phyloP scores from a whole-genome alignment of 2,113 vertebrate genomes.

The Syrmaticus mikado region DNA sequence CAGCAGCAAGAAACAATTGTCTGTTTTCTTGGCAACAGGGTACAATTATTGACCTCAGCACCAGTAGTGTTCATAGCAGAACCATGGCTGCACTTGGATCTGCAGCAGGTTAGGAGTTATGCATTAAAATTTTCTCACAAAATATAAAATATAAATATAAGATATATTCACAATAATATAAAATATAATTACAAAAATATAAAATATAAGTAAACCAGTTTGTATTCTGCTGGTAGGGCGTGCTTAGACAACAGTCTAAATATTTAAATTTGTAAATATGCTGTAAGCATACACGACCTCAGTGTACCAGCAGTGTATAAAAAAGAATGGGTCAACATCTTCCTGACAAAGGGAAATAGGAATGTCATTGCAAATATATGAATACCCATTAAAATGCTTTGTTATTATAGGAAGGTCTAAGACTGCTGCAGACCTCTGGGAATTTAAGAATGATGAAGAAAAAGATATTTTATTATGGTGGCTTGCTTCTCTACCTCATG shows the following conservation, averaged over 20 bases:
- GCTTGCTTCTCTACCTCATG: not conserved
- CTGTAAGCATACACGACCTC: not conserved
- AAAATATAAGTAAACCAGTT: not conserved
- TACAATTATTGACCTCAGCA: not conserved
- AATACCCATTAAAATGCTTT: not conserved
- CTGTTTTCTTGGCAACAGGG: not conserved
- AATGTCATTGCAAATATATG: not conserved
- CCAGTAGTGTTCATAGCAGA: rapidly evolving
- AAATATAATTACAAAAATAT: not conserved
- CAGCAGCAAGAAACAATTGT: not conserved
- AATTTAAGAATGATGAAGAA: not conserved
- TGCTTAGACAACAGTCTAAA: not conserved
- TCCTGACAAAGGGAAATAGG: not conserved
- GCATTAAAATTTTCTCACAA: not conserved
- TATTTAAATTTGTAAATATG: not conserved
- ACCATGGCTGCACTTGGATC: not conserved
- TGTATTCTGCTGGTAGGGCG: not conserved
- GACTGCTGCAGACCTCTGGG: not conserved
- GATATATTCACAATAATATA: no score
- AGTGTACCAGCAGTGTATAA: not conserved
- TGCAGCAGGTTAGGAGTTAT: not conserved
- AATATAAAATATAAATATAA: not conserved
- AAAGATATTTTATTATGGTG: not conserved
- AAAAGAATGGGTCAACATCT: not conserved
- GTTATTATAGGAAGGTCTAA: not conserved